Percentiles rank a stretch among this genome's conserved stretches.
These are phyloP conservation scores for Lethenteron reissneri DNA, from an alignment of 2,113 vertebrate genomes.

Conservation along the genomic window DNA sequence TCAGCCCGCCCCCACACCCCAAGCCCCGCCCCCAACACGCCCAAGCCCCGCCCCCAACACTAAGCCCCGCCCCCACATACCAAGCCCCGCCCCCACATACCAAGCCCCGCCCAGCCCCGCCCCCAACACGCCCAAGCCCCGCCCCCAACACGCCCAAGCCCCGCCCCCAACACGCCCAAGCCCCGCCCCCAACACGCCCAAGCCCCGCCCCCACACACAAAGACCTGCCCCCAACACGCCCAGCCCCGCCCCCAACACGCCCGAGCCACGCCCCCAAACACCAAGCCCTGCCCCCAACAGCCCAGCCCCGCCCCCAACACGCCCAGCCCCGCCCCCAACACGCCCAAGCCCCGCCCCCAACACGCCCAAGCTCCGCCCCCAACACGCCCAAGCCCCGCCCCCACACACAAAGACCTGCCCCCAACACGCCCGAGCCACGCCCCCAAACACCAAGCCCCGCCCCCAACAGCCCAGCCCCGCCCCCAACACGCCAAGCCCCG, in stretches of 20 bases:
- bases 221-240: neutral
- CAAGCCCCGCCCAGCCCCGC: neutral
- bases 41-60: neutral
- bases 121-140: neutral
- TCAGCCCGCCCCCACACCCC: neutral
- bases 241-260: neutral
- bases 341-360: neutral
- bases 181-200: neutral
- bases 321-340: neutral
- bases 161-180: neutral
- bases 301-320: neutral
- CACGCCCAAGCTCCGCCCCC: neutral
- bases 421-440: neutral
- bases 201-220: neutral
- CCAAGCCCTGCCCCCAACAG: neutral
- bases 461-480: neutral
- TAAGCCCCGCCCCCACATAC: neutral
- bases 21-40: neutral
- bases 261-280: neutral
- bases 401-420: neutral
- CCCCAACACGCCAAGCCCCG: neutral
- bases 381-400: neutral
- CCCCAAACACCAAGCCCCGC: neutral
- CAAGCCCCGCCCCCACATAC: neutral
- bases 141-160: neutral